Conservation (phyloP, 2,797 vertebrate genomes). For the Bufotes viridis region DNA sequence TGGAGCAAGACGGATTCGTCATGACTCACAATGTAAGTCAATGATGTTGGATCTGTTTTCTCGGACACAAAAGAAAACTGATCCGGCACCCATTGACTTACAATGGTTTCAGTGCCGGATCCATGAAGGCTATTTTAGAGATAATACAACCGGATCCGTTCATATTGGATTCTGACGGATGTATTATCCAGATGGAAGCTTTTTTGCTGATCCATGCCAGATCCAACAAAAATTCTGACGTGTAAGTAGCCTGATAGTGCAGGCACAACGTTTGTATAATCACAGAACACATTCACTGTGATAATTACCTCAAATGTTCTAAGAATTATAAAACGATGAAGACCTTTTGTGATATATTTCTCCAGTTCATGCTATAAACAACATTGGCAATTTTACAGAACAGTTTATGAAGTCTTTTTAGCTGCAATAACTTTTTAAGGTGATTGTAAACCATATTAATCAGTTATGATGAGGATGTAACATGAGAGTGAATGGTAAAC, state of each 20-base stretch:
- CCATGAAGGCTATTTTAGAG: no score
- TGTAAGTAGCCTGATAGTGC: neutral
- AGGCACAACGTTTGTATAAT: neutral
- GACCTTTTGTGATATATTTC: neutral
- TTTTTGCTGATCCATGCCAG: no score
- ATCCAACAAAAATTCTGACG: no score
- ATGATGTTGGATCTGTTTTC: no score
- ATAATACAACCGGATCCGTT: no score
- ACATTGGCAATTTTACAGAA: neutral
- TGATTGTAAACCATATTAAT: conserved; percentile 31
- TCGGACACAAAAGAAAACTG: no score
- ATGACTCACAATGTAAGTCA: no score
- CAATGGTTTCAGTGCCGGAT: no score
- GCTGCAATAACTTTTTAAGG: conserved; percentile 21
- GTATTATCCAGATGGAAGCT: no score
- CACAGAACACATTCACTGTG: neutral
- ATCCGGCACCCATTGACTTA: no score
- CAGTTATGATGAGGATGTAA: conserved; percentile 42
- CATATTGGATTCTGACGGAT: no score
- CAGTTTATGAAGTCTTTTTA: conserved; percentile 15
- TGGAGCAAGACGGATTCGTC: no score
- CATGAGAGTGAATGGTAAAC: conserved; percentile 42
- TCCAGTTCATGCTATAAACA: neutral
- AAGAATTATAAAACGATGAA: neutral
- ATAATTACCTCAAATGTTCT: neutral